A percentile compares a stretch with the other conserved stretches of the same genome.
Conservation (phyloP, 2,888 invertebrate genomes). For the Boloria euphrosyne region DNA sequence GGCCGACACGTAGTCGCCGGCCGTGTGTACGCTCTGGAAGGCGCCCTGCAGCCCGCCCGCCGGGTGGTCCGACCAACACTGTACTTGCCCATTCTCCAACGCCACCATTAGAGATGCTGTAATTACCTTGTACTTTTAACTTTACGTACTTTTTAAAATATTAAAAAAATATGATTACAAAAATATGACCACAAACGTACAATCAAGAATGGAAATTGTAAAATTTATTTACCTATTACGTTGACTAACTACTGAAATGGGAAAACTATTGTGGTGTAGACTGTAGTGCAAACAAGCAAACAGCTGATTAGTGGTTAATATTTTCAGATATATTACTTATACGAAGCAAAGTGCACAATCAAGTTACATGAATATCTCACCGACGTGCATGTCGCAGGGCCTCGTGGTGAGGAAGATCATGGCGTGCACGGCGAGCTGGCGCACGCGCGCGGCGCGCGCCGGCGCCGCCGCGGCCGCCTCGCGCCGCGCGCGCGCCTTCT, state of each 20-base stretch:
- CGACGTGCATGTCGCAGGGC: conserved; percentile 57
- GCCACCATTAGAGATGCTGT: conserved; percentile 87
- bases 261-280: too few species aligned
- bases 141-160: background rate
- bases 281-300: too few species aligned
- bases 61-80: conserved; percentile 91
- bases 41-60: conserved; percentile 87
- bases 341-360: background rate
- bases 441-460: conserved; percentile 61
- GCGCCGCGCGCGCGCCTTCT: conserved; percentile 67
- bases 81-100: conserved; percentile 88
- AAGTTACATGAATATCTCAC: conserved; percentile 42
- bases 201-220: background rate
- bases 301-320: too few species aligned
- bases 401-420: conserved; percentile 86
- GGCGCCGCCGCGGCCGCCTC: conserved; percentile 70
- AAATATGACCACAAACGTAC: too few species aligned
- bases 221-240: background rate
- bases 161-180: background rate
- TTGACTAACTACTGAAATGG: too few species aligned
- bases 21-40: conserved; percentile 86
- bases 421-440: conserved; percentile 84
- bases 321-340: too few species aligned
- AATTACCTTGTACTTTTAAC: background rate
- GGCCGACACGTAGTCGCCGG: conserved; percentile 85